phyloP scores from a whole-genome alignment of 2,797 vertebrate species.

The Pipistrellus nathusii region DNA sequence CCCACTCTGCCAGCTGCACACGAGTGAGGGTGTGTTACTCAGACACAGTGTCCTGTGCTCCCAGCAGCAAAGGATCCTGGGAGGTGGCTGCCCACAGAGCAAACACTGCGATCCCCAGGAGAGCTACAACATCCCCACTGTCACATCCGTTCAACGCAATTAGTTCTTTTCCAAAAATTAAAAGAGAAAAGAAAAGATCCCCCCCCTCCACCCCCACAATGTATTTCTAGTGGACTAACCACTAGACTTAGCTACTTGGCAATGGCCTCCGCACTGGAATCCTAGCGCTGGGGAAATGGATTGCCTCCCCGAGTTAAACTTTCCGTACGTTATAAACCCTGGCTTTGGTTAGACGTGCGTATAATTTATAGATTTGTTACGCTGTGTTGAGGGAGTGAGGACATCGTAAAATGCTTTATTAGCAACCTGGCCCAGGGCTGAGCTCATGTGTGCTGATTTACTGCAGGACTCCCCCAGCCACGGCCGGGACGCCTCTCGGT shows the following conservation, averaged over 20 bases:
- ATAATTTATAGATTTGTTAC: background rate
- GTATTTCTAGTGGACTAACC: background rate
- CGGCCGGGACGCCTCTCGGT: background rate
- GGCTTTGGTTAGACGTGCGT: background rate
- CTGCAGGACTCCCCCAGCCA: background rate
- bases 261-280: background rate
- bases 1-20: background rate
- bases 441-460: background rate
- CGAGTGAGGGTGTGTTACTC: background rate
- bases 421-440: background rate
- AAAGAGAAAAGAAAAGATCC: background rate
- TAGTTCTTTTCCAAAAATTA: constrained; percentile 2
- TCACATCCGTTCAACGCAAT: background rate
- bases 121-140: background rate
- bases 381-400: background rate
- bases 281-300: background rate
- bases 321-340: background rate
- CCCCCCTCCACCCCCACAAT: no score
- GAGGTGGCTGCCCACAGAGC: background rate
- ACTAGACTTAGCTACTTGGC: background rate
- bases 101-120: background rate
- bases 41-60: background rate
- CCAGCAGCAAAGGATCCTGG: background rate
- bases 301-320: constrained; percentile 19
- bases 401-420: background rate